Evolutionary conservation across 2,113 vertebrate genomes (phyloP).

Genomic region (Neopipo cinnamomea): DNA sequence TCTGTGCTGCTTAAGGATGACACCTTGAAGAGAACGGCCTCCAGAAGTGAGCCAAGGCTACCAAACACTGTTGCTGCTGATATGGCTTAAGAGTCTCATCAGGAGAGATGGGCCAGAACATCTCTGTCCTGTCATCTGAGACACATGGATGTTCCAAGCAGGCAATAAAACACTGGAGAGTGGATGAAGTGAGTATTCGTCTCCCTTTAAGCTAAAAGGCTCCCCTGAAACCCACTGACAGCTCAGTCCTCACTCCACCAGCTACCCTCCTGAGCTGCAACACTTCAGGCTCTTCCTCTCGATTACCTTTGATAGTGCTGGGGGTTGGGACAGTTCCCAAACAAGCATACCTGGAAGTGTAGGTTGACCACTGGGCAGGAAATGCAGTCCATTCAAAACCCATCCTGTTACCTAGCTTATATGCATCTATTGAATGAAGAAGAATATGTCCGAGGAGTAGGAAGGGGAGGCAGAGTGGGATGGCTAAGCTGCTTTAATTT

Average conservation of each 20-base stretch:
- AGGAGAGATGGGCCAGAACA: not conserved
- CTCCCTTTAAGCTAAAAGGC: not conserved
- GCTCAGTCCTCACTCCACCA: not conserved
- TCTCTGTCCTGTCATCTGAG: not conserved
- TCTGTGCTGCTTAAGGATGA: not conserved
- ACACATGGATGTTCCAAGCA: not conserved
- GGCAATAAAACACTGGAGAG: not conserved
- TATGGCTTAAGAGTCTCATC: not conserved
- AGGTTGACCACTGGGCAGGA: not conserved
- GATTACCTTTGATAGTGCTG: not conserved
- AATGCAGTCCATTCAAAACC: not conserved
- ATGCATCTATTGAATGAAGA: not conserved
- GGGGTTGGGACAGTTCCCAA: not conserved
- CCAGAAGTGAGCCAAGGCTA: not conserved
- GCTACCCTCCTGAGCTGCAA: not conserved
- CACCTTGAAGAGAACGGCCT: rapidly evolving
- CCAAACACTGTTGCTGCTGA: not conserved
- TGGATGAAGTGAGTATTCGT: not conserved
- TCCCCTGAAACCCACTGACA: not conserved
- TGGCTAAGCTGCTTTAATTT: not conserved
- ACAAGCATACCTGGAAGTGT: not conserved
- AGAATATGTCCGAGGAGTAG: not conserved
- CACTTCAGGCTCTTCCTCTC: not conserved
- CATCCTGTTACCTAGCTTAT: not conserved
- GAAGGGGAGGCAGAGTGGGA: not conserved